Evolutionary conservation across 2,113 vertebrate species (phyloP), one percentile per base, ranked within the genome.

Genomic region (Poecilia latipinna): DNA sequence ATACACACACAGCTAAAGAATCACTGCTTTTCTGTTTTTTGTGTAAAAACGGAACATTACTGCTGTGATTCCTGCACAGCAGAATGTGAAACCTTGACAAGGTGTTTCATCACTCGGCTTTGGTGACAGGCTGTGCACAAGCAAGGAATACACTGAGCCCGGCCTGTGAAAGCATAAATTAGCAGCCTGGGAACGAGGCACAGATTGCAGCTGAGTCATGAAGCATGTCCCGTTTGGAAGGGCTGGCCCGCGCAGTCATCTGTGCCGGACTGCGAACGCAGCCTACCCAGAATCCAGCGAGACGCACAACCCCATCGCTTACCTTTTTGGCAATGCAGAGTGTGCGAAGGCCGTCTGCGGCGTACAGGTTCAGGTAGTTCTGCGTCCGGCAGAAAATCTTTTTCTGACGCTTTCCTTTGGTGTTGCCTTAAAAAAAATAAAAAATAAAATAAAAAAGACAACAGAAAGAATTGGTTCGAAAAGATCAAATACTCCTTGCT

Each of bases 251-350:
- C 75, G 82, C 62, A 75, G 86, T 85, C 72, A 72, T 87, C 84
- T 80, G 75, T 12, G 68, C 65, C 0, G 70, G 77, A 80, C 82
- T 68, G 64, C 79, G 74, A 85, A 68, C 61, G 32, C 70, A 74
- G 65, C 60, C 64, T 67, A 70, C 77, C 82, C 73, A 72, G 68
- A 65, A 65, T 69, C 60, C 67, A 65, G 75, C 19, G 61, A 77
- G 70, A 82, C 44, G 32, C 65, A 69, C 71, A n/a, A 31, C 61
- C 63, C 63, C 62, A 65, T 24, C 54, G 57, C 26, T 94, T 94
- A 99, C 98, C 95, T 96, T 96, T 91, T 98, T 99, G 63, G 98
- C 98, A 15, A 99, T 98, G 90, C 98, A 99, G n/a, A 99, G 91
- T 0, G 98, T 99, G 8, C 98, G 91, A 10, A 99, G 94, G 44